A percentile compares a stretch with the other conserved stretches of the same genome.
phyloP scores from a whole-genome alignment of 2,888 invertebrate species.

The Diaperis boleti region DNA sequence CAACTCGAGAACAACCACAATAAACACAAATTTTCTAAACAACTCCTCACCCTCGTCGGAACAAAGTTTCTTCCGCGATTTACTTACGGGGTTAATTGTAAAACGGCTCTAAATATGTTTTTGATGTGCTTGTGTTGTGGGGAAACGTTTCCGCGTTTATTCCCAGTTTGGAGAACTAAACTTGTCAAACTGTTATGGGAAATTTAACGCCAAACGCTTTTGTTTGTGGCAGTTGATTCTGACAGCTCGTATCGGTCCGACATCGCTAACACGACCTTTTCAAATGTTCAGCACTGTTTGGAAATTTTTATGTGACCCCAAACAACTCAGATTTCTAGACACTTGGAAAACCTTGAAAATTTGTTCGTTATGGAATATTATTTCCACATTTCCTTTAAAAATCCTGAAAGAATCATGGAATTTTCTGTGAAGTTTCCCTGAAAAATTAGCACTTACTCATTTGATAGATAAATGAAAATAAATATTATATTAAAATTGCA shows the following conservation, averaged over 20 bases:
- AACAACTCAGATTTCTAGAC: too few relatives aligned
- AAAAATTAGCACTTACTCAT: too few relatives aligned
- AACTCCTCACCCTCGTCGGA: constrained; percentile 1
- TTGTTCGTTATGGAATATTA: too few relatives aligned
- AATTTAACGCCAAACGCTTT: constrained; percentile 5
- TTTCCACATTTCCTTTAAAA: too few relatives aligned
- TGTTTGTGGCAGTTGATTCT: constrained; percentile 19
- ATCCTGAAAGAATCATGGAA: too few relatives aligned
- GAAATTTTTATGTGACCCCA: too few relatives aligned
- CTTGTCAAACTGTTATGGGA: constrained; percentile 20
- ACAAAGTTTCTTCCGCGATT: constrained; percentile 20
- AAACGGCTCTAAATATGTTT: constrained; percentile 23
- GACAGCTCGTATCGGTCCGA: background rate
- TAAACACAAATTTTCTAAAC: constrained; percentile 23
- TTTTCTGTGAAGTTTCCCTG: too few relatives aligned
- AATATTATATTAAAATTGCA: too few relatives aligned
- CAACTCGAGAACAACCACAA: constrained; percentile 9
- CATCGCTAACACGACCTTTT: background rate
- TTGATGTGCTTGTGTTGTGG: constrained; percentile 16
- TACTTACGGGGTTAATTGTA: constrained; percentile 26
- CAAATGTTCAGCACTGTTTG: background rate
- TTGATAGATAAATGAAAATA: too few relatives aligned
- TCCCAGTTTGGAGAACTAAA: constrained; percentile 9
- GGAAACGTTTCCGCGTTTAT: background rate
- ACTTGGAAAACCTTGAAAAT: too few relatives aligned